Conservation (phyloP, 2,888 invertebrate genomes). For the Acleris sparsana region DNA sequence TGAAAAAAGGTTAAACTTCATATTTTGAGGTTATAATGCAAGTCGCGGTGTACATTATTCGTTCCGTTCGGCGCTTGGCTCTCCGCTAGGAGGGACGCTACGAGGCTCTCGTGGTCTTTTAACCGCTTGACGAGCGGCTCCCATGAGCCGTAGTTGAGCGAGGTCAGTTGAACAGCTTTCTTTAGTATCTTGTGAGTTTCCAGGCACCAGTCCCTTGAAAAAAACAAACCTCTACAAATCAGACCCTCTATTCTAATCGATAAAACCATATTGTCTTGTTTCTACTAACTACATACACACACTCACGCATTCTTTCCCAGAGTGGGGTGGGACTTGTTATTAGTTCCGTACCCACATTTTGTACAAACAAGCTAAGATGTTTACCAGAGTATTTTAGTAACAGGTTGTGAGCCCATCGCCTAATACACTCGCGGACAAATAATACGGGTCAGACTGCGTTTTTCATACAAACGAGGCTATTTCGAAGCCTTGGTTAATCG, state of each 20-base stretch:
- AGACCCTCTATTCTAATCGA: background rate
- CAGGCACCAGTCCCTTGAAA: constrained; percentile 72
- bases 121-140: constrained; percentile 70
- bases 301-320: too few species aligned
- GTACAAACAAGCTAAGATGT: too few species aligned
- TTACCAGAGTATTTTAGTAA: too few species aligned
- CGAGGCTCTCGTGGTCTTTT: constrained; percentile 62
- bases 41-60: constrained; percentile 58
- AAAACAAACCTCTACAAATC: background rate
- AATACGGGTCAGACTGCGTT: too few species aligned
- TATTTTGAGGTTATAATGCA: constrained; percentile 72
- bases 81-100: constrained; percentile 62
- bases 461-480: too few species aligned
- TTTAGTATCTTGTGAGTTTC: constrained; percentile 77
- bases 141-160: constrained; percentile 82
- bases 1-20: constrained; percentile 36
- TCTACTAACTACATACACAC: too few species aligned
- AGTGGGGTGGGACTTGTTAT: too few species aligned
- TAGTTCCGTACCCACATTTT: too few species aligned
- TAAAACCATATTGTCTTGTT: too few species aligned
- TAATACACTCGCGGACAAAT: too few species aligned
- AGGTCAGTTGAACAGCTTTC: constrained; percentile 77
- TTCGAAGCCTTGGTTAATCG: too few species aligned
- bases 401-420: too few species aligned
- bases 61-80: constrained; percentile 50